Conservation (phyloP, 2,113 vertebrate genomes). For the Notiomystis cincta region DNA sequence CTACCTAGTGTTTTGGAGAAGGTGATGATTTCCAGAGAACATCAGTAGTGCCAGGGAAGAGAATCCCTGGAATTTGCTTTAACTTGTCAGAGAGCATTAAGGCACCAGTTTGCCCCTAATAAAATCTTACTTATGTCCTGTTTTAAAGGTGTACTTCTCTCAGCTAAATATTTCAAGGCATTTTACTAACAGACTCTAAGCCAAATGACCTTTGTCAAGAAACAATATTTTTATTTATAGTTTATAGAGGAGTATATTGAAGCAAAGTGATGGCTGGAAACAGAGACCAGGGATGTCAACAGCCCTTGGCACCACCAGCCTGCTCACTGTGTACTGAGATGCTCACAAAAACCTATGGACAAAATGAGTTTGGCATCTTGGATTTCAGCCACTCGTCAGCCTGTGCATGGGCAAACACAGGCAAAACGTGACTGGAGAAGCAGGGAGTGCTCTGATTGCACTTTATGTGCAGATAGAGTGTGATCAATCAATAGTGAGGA, state of each 20-base stretch:
- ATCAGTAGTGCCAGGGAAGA: neutral
- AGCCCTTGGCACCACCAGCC: neutral
- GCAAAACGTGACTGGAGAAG: neutral
- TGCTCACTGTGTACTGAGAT: fast-evolving
- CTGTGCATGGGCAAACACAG: fast-evolving
- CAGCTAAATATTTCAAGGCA: neutral
- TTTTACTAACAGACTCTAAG: neutral
- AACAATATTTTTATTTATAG: neutral
- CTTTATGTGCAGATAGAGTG: neutral
- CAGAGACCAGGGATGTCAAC: neutral
- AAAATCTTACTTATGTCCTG: neutral
- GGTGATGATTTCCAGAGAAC: neutral
- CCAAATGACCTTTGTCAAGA: neutral
- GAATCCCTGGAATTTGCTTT: neutral
- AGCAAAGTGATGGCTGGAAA: neutral
- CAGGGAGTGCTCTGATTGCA: neutral
- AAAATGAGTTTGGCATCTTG: neutral
- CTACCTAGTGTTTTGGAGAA: neutral
- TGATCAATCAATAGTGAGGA: neutral
- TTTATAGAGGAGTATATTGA: neutral
- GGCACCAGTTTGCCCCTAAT: neutral
- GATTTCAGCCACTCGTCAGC: neutral
- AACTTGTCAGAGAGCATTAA: neutral
- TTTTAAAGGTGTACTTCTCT: neutral
- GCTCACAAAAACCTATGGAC: neutral